Base-by-base conservation (phyloP, 2,888 invertebrate species). In the Hypsopygia costalis region DNA sequence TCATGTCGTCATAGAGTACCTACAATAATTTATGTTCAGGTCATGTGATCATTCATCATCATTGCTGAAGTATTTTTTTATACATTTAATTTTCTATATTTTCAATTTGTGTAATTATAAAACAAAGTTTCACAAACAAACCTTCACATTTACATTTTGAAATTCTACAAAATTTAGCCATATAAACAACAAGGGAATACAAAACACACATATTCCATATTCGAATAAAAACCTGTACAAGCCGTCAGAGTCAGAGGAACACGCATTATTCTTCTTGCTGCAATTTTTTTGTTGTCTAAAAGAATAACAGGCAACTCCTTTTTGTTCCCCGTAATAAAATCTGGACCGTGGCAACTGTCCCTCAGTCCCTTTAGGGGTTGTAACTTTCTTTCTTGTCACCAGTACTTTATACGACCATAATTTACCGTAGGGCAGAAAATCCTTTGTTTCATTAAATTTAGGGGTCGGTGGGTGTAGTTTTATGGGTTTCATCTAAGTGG, bases 311-410 rank as follows among this genome's bases (percentile, higher is more conserved):
- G 41, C 48, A 50, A 57, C 65, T 69, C 69, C 46, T 73, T 80
- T 76, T 75, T 77, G 62, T 64, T 68, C 54, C 16, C 46, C 47
- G 76, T 80, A 82, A 83, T 82, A 83, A 83, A 83, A 82, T 76
- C 80, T 76, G 62, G 59, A 64, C 66, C 69, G 58, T 4, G 4
- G 3, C 16, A 4, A 16, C 16, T 16, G 16, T 71, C 74, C 71
- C 73, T 60, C 52, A 58, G 64, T 62, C 71, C 79, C 80, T 81
- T 79, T 74, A 79, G 69, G 65, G 66, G 62, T 65, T 52, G 77
- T 79, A 77, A 81, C 80, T 81, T 79, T 73, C 73, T 71, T 73
- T 52, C 68, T 69, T 71, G 80, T 81, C 80, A 62, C 72, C 77
- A 62, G 73, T 72, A 74, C 75, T 82, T 81, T 80, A 78, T 80